Conservation (phyloP, 2,888 invertebrate species). For the Ypsolopha sequella region DNA sequence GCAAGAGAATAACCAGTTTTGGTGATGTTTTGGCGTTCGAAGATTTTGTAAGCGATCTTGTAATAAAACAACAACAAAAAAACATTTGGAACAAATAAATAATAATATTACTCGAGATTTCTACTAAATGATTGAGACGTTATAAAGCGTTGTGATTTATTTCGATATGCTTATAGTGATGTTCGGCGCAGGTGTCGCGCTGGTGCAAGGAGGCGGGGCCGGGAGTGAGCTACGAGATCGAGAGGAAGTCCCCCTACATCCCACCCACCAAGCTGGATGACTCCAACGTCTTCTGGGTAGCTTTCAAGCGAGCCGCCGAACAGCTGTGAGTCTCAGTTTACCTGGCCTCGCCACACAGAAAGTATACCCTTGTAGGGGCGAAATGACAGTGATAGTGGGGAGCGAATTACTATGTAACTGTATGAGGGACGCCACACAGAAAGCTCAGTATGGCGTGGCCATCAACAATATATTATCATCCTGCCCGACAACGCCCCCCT, state of each 20-base stretch:
- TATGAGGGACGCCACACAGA: background rate
- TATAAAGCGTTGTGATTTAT: background rate
- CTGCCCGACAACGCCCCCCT: no score
- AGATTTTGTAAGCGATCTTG: no score
- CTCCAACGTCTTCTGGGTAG: constrained; percentile 78
- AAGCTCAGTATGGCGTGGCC: no score
- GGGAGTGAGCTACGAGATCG: constrained; percentile 73
- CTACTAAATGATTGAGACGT: background rate
- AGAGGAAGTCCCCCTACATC: constrained; percentile 70
- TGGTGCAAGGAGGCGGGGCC: constrained; percentile 81
- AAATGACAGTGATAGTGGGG: background rate
- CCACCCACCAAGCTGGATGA: constrained; percentile 72
- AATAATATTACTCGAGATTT: background rate
- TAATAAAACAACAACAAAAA: no score
- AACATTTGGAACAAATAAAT: background rate
- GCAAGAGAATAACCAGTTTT: no score
- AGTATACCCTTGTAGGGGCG: background rate
- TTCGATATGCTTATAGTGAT: background rate
- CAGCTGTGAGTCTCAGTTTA: constrained; percentile 58
- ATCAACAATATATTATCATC: no score
- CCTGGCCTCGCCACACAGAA: background rate
- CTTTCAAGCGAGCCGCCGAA: constrained; percentile 74
- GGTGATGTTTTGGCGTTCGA: no score
- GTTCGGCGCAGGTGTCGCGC: constrained; percentile 31
- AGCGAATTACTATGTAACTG: no score